phyloP scores from a whole-genome alignment of 2,888 invertebrate genomes.

The Taenaris catops region DNA sequence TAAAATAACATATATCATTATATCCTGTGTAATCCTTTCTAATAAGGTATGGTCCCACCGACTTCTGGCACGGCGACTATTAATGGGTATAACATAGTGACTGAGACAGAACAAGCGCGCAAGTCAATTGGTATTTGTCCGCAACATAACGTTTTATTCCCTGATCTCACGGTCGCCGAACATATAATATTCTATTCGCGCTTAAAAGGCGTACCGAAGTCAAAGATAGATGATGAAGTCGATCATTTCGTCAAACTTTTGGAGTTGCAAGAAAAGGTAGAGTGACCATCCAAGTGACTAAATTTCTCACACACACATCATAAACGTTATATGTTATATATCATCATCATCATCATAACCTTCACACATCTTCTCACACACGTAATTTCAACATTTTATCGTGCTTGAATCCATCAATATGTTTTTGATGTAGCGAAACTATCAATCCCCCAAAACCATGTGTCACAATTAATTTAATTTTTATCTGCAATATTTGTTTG shows the following conservation, averaged over 20 bases:
- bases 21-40: not conserved
- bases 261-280: constrained; percentile 83
- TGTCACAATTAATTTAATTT: too few relatives aligned
- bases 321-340: too few relatives aligned
- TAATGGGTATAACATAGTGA: constrained; percentile 85
- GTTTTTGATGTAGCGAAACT: too few relatives aligned
- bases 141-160: constrained; percentile 92
- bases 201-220: constrained; percentile 81
- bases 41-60: constrained; percentile 83
- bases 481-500: too few relatives aligned
- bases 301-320: too few relatives aligned
- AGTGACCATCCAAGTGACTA: too few relatives aligned
- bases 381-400: too few relatives aligned
- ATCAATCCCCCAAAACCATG: too few relatives aligned
- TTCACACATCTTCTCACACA: too few relatives aligned
- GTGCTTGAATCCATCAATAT: too few relatives aligned
- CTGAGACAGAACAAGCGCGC: constrained; percentile 84
- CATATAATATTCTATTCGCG: constrained; percentile 91
- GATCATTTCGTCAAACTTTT: constrained; percentile 83
- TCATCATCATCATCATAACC: too few relatives aligned
- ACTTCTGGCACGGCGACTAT: constrained; percentile 86
- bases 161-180: constrained; percentile 90
- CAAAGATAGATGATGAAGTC: constrained; percentile 80
- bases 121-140: constrained; percentile 90
- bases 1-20: too few relatives aligned